Evolutionary conservation across 2,888 invertebrate genomes (phyloP), one percentile per base, ranked within the genome.

Genomic region (Brenthis daphne): DNA sequence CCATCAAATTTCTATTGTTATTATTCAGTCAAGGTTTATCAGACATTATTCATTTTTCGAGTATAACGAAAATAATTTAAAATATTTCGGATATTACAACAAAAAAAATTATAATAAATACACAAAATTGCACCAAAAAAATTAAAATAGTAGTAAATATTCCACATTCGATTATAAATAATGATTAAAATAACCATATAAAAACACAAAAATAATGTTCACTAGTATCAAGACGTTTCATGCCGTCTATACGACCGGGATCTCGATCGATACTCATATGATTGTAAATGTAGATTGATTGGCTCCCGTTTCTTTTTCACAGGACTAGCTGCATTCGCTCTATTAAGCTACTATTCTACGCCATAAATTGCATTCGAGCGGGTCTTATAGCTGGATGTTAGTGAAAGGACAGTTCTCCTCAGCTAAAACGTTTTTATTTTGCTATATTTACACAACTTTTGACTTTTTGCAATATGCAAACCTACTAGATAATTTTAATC

Each of bases 271-370:
- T 89, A 86, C 87, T 89, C 87, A 87, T 88, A 88, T 89, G 89
- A 91, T 90, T 90, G 89, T 89, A 91, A 91, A 91, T 89, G 90
- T 85, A 87, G 88, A 90, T 90, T 92, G 91, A 91, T 91, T 91
- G 90, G 87, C 81, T 89, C 81, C 80, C 84, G 78, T 85, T 89
- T 88, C 86, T 89, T 91, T 89, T 90, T 86, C 82, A 81, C 79
- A 78, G 76, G 78, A 78, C 78, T 69, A 74, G 69, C 70, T 80
- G 82, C 82, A 79, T 76, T 79, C 79, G 78, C 81, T 85, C 85
- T 77, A 88, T 89, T 86, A 87, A 83, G 86, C 80, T 82, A 82
- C 85, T 82, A 86, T 86, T 86, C 86, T 83, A 76, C 74, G 57
- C 77, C 81, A 83, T 83, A 83, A 82, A 80, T 79, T 76, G 80